A percentile compares a stretch with the other conserved stretches of the same genome.
Evolutionary conservation across 1,140 invertebrate genomes (phyloP).

Genomic region (Gonatopus flavifemur): DNA sequence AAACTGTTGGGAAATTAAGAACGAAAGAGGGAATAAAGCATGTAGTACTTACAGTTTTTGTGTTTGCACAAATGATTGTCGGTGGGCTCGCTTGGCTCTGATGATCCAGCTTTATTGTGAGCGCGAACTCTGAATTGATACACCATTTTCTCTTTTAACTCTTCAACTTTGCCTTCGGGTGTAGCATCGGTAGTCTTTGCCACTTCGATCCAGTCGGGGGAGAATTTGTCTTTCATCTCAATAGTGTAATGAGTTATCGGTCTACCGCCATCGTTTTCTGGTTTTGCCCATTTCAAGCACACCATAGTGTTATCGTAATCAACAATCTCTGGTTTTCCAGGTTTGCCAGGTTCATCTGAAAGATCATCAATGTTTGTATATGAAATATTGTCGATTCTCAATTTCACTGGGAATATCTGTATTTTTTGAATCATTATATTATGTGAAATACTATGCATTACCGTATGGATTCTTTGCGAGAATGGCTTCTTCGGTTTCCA

Average conservation of each 20-base stretch:
- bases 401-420: too few species aligned
- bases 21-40: too few species aligned
- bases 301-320: conserved; percentile 94
- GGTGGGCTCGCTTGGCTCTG: conserved; percentile 87
- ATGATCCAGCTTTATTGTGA: conserved; percentile 87
- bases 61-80: conserved; percentile 92
- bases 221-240: conserved; percentile 95
- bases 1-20: background rate
- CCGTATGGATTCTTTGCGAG: conserved; percentile 95
- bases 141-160: conserved; percentile 88
- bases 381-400: too few species aligned
- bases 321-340: conserved; percentile 87
- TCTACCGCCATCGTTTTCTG: conserved; percentile 87
- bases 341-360: conserved; percentile 81
- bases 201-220: conserved; percentile 86
- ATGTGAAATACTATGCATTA: conserved; percentile 52
- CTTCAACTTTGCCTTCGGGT: conserved; percentile 80
- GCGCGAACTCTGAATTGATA: conserved; percentile 92
- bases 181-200: conserved; percentile 76
- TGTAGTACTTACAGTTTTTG: conserved; percentile 85
- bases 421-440: background rate
- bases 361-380: background rate
- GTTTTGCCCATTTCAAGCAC: conserved; percentile 86
- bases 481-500: conserved; percentile 87
- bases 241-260: conserved; percentile 94